Evolutionary conservation across 2,797 vertebrate genomes (phyloP), one percentile per base, ranked within the genome.

Genomic region (Lophius americanus): DNA sequence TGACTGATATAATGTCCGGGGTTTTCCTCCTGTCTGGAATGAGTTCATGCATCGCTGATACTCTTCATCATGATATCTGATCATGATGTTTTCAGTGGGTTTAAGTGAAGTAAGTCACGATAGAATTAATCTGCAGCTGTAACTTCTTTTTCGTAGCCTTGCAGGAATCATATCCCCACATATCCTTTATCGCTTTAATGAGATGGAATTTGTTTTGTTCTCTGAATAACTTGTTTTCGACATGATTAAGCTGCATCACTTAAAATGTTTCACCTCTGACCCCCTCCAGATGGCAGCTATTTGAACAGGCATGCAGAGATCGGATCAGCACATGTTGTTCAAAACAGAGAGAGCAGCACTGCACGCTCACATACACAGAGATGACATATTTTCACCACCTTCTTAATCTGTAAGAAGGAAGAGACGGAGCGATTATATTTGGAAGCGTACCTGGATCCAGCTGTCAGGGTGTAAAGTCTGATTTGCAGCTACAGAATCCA

Each of bases 261-360:
- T 51, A 47, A 71, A 65, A 77, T 59, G 73, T 79, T 90, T 82
- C 72, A 70, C 84, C 77, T 74, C 60, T 44, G 53, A 33, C 53
- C 44, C 50, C 73, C 60, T 74, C 84, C 90, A 91, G 84, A 89
- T 91, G 89, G 86, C 81, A 86, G 46, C 78, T 64, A 82, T 89
- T 90, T 85, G 70, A 77, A 76, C 35, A 68, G 60, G 66, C 78
- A 76, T 86, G 86, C 82, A 68, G 68, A 75, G 69, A 68, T 75
- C 61, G 54, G 75, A 84, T 83, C 68, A 48, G 70, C 37, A 6
- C 14, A 63, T 48, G 66, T 58, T 54, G 43, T 46, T 73, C 36
- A 64, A 82, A 78, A 79, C 58, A 64, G 73, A 51, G 51, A 68
- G 49, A 80, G 61, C 74, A 73, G 39, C 2, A 5, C 9, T 61